Evolutionary conservation across 2,797 vertebrate species (phyloP).

Genomic region (Acipenser transmontanus): DNA sequence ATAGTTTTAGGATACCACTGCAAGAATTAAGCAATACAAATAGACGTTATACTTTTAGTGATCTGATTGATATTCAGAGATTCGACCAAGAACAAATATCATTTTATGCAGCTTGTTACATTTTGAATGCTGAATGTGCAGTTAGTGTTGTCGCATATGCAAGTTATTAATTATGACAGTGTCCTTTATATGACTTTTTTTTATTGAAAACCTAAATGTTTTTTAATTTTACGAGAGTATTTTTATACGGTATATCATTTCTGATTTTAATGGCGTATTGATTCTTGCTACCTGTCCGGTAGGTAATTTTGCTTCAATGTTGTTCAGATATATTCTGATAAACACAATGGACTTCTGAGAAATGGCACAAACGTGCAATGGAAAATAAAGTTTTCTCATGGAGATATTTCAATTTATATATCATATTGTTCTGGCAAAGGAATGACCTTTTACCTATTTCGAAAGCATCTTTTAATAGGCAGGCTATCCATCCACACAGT

Average conservation of each 20-base stretch:
- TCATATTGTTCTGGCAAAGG: constrained; percentile 8
- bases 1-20: too few species aligned
- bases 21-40: too few species aligned
- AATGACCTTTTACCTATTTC: constrained; percentile 11
- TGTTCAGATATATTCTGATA: background rate
- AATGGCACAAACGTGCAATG: constrained; percentile 3
- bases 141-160: background rate
- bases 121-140: background rate
- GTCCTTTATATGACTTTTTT: background rate
- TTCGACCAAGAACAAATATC: background rate
- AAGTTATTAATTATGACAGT: background rate
- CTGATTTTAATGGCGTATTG: background rate
- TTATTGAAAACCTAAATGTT: background rate
- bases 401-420: constrained; percentile 10
- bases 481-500: background rate
- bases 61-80: background rate
- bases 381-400: constrained; percentile 11
- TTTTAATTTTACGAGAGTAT: background rate
- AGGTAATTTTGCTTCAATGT: constrained; percentile 1
- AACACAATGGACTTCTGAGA: background rate
- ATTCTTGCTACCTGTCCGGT: background rate
- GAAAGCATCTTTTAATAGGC: constrained; percentile 2
- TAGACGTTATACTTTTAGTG: background rate
- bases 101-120: background rate
- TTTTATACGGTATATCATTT: background rate